Base-by-base conservation (phyloP, 1,140 invertebrate genomes). In the Bombus waltoni region DNA sequence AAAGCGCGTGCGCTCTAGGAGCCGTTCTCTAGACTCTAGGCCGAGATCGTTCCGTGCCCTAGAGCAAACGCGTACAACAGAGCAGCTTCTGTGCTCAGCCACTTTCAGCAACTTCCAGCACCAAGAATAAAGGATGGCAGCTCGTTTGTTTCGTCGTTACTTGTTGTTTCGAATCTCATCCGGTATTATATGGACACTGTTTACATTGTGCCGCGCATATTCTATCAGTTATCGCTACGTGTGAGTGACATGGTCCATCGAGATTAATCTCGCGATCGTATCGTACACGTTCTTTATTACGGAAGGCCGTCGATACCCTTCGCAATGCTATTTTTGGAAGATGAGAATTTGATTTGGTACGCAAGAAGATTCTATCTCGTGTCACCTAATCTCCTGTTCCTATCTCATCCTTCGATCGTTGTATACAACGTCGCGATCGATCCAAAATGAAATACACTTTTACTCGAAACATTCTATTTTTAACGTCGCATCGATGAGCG, bases 1-100 rank as follows among this genome's bases (percentile, higher is more conserved):
- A 82, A 74, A 82, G 81, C 81, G 47, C 62, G 38, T 44, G 15
- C 74, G 76, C 76, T 62, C 38, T 40, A 40, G 47, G n/a, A 75
- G 71, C 11, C n/a, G 62, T 22, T 80, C 78, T 70, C 78, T 18
- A 65, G 78, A 8, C 47, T 53, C 47, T 53, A 53, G 47, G 47
- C 47, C 47, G 47, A 71, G 66, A 81, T 81, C 66, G 66, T 71
- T 57, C 28, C 25, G 42, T 35, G 40, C 77, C 40, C 62, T 44
- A 15, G 5, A 71, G 66, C 66, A 25, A 18, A 13, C 40, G n/a
- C 25, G 53, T n/a, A 76, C 15, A 15, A 44, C 22, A 4, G 4
- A 32, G 18, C 47, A 40, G 44, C 66, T 44, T 40, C 78, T n/a
- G 42, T 40, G 4, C 35, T 57, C 66, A 5, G 35, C 62, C 11